These are phyloP conservation scores for Rhagium mordax DNA, from an alignment of 2,888 invertebrate genomes.

Conservation along the genomic window DNA sequence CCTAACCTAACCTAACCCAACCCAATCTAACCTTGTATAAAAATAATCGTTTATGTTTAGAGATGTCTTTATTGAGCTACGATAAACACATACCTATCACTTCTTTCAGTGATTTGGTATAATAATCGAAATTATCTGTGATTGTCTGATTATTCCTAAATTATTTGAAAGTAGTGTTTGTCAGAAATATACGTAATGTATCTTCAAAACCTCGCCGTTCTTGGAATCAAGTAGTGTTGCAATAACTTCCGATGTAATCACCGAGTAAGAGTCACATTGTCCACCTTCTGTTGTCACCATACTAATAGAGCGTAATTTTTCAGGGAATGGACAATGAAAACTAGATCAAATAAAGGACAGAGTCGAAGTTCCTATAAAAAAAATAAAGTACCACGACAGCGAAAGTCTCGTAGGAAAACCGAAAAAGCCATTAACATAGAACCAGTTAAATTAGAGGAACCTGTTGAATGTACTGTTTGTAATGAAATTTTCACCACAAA, in stretches of 20 bases:
- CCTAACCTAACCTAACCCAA: too few relatives aligned
- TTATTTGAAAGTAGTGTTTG: not conserved
- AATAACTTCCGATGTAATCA: not conserved
- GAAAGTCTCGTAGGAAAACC: slow-evolving; percentile 17
- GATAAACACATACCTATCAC: too few relatives aligned
- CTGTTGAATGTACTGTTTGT: slow-evolving; percentile 73
- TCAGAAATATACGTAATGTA: too few relatives aligned
- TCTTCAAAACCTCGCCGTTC: not conserved
- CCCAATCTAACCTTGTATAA: too few relatives aligned
- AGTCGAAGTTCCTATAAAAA: not conserved
- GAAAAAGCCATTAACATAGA: slow-evolving; percentile 27
- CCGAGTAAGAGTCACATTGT: slow-evolving; percentile 6
- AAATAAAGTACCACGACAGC: not conserved
- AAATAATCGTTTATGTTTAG: too few relatives aligned
- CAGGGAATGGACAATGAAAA: slow-evolving; percentile 4
- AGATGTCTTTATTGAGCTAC: too few relatives aligned
- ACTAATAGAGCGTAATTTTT: slow-evolving; percentile 17
- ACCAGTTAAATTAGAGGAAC: slow-evolving; percentile 57
- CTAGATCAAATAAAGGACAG: not conserved
- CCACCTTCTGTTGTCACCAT: not conserved
- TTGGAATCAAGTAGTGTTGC: not conserved
- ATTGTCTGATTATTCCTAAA: too few relatives aligned
- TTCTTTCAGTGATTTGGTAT: too few relatives aligned
- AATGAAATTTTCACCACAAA: slow-evolving; percentile 70
- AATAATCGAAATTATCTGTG: too few relatives aligned